Percentiles rank a stretch among this genome's conserved stretches.
Conservation (phyloP, 2,113 vertebrate genomes). For the Oriolus oriolus region DNA sequence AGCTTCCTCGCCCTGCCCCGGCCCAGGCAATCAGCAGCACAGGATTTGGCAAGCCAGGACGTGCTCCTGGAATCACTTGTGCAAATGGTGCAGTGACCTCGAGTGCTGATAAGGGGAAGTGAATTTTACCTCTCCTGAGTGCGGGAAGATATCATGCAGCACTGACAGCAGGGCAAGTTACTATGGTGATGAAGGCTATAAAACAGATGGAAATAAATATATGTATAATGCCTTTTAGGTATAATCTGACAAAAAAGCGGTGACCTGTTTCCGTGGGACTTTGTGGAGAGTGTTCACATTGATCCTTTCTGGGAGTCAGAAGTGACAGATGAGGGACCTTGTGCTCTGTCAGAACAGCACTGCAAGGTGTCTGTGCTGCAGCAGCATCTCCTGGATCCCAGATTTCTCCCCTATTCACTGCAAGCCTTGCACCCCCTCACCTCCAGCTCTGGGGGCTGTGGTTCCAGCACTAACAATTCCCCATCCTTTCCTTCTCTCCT, state of each 20-base stretch:
- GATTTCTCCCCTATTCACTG: accelerated
- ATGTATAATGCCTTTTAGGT: neutral
- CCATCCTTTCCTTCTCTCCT: accelerated
- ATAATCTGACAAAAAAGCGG: neutral
- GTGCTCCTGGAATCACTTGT: neutral
- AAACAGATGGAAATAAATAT: conserved; percentile 15
- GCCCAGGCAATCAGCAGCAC: neutral
- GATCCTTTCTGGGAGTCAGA: neutral
- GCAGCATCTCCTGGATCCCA: neutral
- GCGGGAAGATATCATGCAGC: neutral
- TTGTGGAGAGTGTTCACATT: neutral
- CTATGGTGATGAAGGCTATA: conserved; percentile 23
- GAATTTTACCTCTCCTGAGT: neutral
- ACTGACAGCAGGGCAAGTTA: conserved; percentile 8
- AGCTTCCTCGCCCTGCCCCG: neutral
- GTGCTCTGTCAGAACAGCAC: neutral
- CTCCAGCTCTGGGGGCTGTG: neutral
- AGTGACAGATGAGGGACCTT: neutral
- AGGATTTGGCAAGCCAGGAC: neutral
- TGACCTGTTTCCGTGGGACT: neutral
- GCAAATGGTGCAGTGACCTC: neutral
- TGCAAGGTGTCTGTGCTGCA: neutral
- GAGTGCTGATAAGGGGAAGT: neutral
- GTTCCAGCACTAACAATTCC: neutral
- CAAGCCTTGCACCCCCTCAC: neutral